These are phyloP conservation scores for Salvelinus namaycush DNA, from an alignment of 2,113 vertebrate genomes.

Conservation along the genomic window DNA sequence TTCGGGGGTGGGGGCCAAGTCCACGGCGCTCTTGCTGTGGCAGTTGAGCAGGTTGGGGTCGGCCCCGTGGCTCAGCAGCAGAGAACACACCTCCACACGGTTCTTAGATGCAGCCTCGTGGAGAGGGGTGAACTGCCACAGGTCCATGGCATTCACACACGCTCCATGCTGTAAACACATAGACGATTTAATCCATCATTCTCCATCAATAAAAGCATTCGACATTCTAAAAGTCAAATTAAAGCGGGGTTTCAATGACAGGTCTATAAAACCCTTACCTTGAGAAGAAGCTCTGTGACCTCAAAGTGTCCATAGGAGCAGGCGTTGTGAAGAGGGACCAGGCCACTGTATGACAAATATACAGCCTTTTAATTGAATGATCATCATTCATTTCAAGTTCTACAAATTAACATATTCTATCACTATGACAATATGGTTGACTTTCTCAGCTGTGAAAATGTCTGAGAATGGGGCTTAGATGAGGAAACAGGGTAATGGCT, in stretches of 20 bases:
- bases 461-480: no score
- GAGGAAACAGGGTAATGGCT: no score
- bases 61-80: constrained; percentile 92
- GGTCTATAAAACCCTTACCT: constrained; percentile 74
- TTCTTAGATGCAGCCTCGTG: constrained; percentile 98
- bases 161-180: constrained; percentile 84
- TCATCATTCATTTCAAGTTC: no score
- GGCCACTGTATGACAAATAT: constrained; percentile 75
- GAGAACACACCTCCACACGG: constrained; percentile 93
- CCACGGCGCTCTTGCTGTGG: constrained; percentile 96
- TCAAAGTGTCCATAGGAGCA: constrained; percentile 98
- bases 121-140: constrained; percentile 97
- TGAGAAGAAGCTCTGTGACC: constrained; percentile 94
- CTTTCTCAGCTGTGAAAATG: neutral
- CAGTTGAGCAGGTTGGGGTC: constrained; percentile 96
- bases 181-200: neutral
- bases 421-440: neutral
- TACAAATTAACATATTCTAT: no score
- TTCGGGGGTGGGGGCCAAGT: constrained; percentile 96
- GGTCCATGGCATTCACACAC: constrained; percentile 98
- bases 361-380: no score
- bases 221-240: neutral
- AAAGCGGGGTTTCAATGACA: neutral
- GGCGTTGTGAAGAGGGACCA: constrained; percentile 98
- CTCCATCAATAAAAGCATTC: neutral